phyloP scores from a whole-genome alignment of 2,888 invertebrate genomes.

The Dolichopus griseipennis region DNA sequence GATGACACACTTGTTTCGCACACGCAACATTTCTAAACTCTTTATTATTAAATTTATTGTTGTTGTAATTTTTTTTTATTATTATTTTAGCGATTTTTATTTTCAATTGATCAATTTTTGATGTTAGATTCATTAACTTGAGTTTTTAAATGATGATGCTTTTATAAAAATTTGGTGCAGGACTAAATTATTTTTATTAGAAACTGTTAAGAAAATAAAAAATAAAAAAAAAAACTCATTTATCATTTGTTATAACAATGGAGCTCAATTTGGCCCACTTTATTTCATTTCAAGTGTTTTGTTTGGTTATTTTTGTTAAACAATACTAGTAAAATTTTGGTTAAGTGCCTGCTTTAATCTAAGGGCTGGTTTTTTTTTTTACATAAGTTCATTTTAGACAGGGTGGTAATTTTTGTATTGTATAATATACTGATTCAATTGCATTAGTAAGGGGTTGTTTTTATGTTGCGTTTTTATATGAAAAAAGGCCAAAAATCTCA shows the following conservation, averaged over 20 bases:
- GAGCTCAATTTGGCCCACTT: slow-evolving; percentile 23
- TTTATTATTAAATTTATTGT: no score
- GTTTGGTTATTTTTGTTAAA: slow-evolving; percentile 13
- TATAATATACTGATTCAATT: no score
- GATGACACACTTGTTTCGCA: background rate
- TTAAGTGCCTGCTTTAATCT: no score
- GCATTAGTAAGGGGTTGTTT: background rate
- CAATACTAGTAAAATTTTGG: no score
- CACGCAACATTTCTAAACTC: background rate
- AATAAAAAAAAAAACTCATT: slow-evolving; percentile 10
- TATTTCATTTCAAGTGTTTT: slow-evolving; percentile 21
- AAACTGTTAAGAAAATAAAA: no score
- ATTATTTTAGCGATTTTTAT: background rate
- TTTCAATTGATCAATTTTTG: slow-evolving; percentile 2
- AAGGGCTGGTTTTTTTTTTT: no score
- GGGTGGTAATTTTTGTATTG: background rate
- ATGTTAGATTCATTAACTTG: background rate
- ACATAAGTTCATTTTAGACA: no score
- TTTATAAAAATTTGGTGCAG: background rate
- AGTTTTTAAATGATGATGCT: no score
- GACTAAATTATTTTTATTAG: background rate
- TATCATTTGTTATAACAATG: slow-evolving; percentile 21
- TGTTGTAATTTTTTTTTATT: background rate
- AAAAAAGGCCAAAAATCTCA: background rate
- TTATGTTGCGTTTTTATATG: background rate